Conservation (phyloP, 2,888 invertebrate species). For the Caenorhabditis sp. region DNA sequence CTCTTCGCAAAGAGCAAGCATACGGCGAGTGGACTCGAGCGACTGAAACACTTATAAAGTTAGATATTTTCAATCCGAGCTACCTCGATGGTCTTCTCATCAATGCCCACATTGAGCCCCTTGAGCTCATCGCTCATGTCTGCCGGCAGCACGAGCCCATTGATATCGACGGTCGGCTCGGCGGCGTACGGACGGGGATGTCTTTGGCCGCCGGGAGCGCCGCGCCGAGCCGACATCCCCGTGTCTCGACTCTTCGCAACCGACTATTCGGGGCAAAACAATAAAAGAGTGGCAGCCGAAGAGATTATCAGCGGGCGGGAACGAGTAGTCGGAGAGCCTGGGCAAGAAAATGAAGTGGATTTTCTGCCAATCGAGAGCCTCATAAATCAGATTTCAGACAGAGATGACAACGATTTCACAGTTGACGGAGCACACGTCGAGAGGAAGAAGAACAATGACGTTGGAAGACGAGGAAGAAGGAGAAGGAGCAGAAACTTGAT, state of each 20-base stretch:
- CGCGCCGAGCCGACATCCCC: slow-evolving; percentile 58
- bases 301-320: not conserved
- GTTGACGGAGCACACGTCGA: slow-evolving; percentile 38
- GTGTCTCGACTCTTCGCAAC: slow-evolving; percentile 7
- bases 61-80: not conserved
- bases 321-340: not conserved
- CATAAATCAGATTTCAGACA: slow-evolving; percentile 36
- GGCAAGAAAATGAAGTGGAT: not conserved
- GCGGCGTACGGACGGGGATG: slow-evolving; percentile 59
- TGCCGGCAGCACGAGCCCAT: slow-evolving; percentile 75
- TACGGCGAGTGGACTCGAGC: slow-evolving; percentile 80
- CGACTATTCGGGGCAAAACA: slow-evolving; percentile 2
- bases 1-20: slow-evolving; percentile 80
- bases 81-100: slow-evolving; percentile 71
- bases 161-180: slow-evolving; percentile 66
- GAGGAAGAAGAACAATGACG: slow-evolving; percentile 25
- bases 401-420: slow-evolving; percentile 43
- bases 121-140: slow-evolving; percentile 77
- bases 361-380: slow-evolving; percentile 1
- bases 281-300: not conserved
- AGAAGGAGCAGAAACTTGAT: slow-evolving; percentile 41
- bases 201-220: slow-evolving; percentile 48
- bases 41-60: slow-evolving; percentile 80
- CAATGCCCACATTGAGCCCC: slow-evolving; percentile 75
- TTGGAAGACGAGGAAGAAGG: slow-evolving; percentile 4